Percentiles rank a stretch among this genome's conserved stretches.
Evolutionary conservation across 2,888 invertebrate species (phyloP).

Genomic region (Neuroscelio doddi): DNA sequence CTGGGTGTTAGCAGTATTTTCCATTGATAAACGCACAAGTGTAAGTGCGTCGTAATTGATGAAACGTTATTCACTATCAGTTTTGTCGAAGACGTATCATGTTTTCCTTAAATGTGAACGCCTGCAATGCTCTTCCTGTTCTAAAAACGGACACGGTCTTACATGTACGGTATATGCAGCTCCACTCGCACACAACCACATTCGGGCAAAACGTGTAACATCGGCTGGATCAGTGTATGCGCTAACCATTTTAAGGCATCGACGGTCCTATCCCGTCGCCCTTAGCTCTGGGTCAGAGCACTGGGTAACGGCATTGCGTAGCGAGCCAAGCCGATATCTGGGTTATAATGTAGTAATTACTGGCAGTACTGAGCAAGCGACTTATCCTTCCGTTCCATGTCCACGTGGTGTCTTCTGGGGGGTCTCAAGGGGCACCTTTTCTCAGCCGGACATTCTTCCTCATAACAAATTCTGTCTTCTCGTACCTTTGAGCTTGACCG

Average conservation of each 20-base stretch:
- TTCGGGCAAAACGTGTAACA: conserved; percentile 48
- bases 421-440: conserved; percentile 24
- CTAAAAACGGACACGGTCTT: conserved; percentile 16
- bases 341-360: conserved; percentile 66
- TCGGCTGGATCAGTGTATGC: conserved; percentile 52
- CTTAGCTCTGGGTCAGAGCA: conserved; percentile 69
- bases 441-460: conserved; percentile 2
- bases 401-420: conserved; percentile 37
- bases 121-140: neutral
- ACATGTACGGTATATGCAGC: conserved; percentile 13
- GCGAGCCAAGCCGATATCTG: conserved; percentile 58
- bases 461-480: conserved; percentile 1
- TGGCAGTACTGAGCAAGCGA: conserved; percentile 55
- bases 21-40: neutral
- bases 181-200: conserved; percentile 25
- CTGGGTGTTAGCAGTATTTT: neutral
- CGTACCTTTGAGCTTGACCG: conserved; percentile 1
- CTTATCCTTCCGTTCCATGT: conserved; percentile 53
- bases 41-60: conserved; percentile 2
- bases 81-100: conserved; percentile 3
- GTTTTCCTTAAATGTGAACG: conserved; percentile 5
- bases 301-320: conserved; percentile 65
- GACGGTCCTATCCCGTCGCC: conserved; percentile 53
- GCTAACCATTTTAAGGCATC: conserved; percentile 24
- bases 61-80: conserved; percentile 2